Conservation (phyloP, 2,888 invertebrate species). For the Chouioia cunea region DNA sequence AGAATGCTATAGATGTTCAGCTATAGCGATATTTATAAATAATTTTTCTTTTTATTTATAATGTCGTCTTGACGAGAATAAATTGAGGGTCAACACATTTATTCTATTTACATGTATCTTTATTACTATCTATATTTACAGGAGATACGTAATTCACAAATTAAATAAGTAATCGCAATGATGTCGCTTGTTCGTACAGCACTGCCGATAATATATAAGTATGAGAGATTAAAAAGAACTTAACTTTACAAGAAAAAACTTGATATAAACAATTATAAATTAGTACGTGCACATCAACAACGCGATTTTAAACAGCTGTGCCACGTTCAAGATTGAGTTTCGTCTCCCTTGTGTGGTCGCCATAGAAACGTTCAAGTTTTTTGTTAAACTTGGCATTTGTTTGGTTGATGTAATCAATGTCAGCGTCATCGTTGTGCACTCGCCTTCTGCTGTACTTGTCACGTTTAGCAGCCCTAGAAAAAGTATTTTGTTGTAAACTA, state of each 20-base stretch:
- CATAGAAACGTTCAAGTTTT: constrained; percentile 96
- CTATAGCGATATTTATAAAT: too few species aligned
- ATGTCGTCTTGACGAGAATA: too few species aligned
- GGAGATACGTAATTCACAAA: too few species aligned
- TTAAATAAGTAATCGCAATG: too few species aligned
- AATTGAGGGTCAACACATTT: too few species aligned
- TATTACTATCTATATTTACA: constrained; percentile 1
- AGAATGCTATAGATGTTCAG: too few species aligned
- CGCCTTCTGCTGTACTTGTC: constrained; percentile 95
- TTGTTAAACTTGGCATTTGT: constrained; percentile 98
- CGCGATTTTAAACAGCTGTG: constrained; percentile 84
- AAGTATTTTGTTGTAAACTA: too few species aligned
- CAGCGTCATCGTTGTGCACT: constrained; percentile 97
- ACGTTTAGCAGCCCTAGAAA: constrained; percentile 83
- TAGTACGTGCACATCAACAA: too few species aligned
- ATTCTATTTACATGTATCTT: too few species aligned
- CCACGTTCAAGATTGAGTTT: constrained; percentile 99
- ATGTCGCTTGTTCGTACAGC: too few species aligned
- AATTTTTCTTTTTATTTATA: too few species aligned
- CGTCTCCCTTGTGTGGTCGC: constrained; percentile 97
- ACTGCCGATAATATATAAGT: too few species aligned
- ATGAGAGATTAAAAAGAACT: background rate
- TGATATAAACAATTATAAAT: background rate
- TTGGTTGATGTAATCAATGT: constrained; percentile 99
- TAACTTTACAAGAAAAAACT: background rate